Conservation (phyloP, 2,888 invertebrate species). For the Drosophila kuntzei region DNA sequence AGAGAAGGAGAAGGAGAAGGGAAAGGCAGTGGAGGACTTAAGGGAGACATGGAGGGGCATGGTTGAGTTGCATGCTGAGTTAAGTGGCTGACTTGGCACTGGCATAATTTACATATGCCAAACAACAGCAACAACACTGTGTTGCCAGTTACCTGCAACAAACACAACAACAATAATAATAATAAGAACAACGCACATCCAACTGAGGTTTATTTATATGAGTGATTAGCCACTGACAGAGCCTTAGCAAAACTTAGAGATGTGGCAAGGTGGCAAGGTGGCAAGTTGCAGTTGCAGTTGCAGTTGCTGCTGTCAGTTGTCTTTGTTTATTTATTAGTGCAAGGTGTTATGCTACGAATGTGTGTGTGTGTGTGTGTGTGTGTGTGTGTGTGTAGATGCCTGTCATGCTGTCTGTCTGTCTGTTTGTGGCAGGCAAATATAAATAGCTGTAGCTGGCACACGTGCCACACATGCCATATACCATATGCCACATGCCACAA, state of each 20-base stretch:
- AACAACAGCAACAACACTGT: conserved; percentile 63
- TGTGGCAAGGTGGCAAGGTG: not conserved
- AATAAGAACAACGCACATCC: conserved; percentile 8
- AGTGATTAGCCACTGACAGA: conserved; percentile 73
- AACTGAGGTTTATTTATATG: conserved; percentile 71
- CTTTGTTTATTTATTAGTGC: conserved; percentile 78
- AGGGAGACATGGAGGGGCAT: not conserved
- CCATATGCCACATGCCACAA: conserved; percentile 1
- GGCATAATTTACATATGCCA: conserved; percentile 78
- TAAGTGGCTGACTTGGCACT: conserved; percentile 77
- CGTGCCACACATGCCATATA: conserved; percentile 44
- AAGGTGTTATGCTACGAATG: conserved; percentile 47
- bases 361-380: conserved; percentile 6
- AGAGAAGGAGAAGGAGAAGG: not conserved
- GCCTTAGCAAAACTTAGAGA: not conserved
- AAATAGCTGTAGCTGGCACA: conserved; percentile 55
- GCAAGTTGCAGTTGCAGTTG: conserved; percentile 15
- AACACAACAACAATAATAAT: conserved; percentile 9
- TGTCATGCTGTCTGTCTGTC: conserved; percentile 38
- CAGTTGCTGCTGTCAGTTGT: conserved; percentile 18
- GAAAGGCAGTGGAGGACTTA: not conserved
- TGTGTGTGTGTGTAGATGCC: conserved; percentile 33
- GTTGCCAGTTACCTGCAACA: conserved; percentile 48
- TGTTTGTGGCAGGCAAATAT: conserved; percentile 74
- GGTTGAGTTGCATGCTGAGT: conserved; percentile 35